A percentile compares a stretch with the other conserved stretches of the same genome.
Conservation (phyloP, 2,888 invertebrate species). For the Melanargia galathea region DNA sequence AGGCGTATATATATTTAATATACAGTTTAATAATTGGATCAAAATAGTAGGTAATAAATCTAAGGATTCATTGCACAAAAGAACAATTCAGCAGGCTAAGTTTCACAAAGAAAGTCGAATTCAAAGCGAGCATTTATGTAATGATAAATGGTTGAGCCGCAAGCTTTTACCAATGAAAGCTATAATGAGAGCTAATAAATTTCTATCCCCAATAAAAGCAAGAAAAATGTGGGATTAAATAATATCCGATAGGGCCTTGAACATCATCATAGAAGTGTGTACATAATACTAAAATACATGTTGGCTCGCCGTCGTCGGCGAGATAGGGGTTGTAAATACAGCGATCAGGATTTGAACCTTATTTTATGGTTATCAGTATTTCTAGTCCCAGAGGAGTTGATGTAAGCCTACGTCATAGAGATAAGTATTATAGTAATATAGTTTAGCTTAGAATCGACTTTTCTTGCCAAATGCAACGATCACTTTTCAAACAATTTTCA, state of each 20-base stretch:
- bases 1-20: too few relatives aligned
- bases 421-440: background rate
- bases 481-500: too few relatives aligned
- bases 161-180: conserved; percentile 29
- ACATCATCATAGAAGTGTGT: conserved; percentile 19
- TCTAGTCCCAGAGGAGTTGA: conserved; percentile 10
- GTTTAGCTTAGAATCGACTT: background rate
- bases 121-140: conserved; percentile 28
- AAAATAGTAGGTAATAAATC: background rate
- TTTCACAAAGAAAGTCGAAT: conserved; percentile 16
- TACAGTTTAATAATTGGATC: too few relatives aligned
- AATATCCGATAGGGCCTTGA: conserved; percentile 21
- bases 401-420: background rate
- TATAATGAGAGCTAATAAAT: conserved; percentile 37
- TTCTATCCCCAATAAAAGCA: conserved; percentile 28
- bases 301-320: conserved; percentile 24
- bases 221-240: conserved; percentile 35
- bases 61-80: conserved; percentile 1
- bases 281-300: conserved; percentile 31
- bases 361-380: conserved; percentile 28
- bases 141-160: conserved; percentile 35
- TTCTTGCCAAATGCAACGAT: too few relatives aligned
- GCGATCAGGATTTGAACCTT: conserved; percentile 27
- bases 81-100: conserved; percentile 5
- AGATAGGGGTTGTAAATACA: conserved; percentile 33